Evolutionary conservation across 2,113 vertebrate genomes (phyloP).

Genomic region (Pristiophorus japonicus): DNA sequence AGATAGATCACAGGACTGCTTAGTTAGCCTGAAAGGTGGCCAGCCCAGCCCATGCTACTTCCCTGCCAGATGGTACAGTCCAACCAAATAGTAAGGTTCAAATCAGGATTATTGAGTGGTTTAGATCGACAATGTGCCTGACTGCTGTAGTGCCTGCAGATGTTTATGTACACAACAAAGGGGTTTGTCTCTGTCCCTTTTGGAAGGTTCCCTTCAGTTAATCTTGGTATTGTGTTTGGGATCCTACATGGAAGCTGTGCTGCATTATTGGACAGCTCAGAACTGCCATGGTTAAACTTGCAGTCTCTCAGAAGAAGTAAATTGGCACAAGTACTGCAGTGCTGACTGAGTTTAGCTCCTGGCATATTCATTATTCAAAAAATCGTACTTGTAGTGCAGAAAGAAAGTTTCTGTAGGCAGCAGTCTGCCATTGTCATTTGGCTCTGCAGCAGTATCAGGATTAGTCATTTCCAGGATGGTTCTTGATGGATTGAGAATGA

Average conservation of each 20-base stretch:
- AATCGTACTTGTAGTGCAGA: not conserved
- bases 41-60: not conserved
- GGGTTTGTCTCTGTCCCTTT: not conserved
- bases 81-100: not conserved
- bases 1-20: not conserved
- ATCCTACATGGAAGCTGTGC: not conserved
- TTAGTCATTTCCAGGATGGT: not conserved
- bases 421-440: conserved; percentile 42
- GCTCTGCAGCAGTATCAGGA: conserved; percentile 37
- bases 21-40: not conserved
- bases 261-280: not conserved
- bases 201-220: not conserved
- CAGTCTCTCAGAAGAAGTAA: not conserved
- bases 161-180: not conserved
- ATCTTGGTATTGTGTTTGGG: not conserved
- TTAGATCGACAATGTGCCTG: not conserved
- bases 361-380: conserved; percentile 8
- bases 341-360: conserved; percentile 8
- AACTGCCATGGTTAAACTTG: conserved; percentile 24
- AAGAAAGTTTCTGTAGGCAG: conserved; percentile 30
- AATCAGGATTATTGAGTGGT: not conserved
- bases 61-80: conserved; percentile 3
- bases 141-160: not conserved
- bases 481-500: not conserved
- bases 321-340: conserved; percentile 13